A percentile compares a stretch with the other conserved stretches of the same genome.
Evolutionary conservation across 2,888 invertebrate species (phyloP).

Genomic region (Chaetoderma sp.): DNA sequence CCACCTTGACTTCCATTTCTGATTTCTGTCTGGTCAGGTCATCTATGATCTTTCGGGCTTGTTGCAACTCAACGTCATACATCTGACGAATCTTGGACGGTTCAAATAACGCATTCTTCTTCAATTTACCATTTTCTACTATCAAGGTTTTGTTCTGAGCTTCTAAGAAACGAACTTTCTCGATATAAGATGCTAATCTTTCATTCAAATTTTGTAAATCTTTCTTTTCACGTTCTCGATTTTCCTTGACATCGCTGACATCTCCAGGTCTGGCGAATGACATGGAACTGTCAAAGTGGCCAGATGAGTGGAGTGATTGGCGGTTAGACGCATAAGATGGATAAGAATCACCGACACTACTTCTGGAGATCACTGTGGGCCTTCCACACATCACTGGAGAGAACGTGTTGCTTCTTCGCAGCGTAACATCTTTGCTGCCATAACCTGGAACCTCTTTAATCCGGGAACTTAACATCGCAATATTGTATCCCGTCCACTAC

Average conservation of each 20-base stretch:
- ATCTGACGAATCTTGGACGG: slow-evolving; percentile 64
- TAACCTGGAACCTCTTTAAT: too few relatives aligned
- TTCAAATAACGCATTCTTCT: slow-evolving; percentile 53
- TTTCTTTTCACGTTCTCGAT: slow-evolving; percentile 71
- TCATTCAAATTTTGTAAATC: slow-evolving; percentile 72
- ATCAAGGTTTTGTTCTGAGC: slow-evolving; percentile 63
- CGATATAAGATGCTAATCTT: slow-evolving; percentile 71
- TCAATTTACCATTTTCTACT: slow-evolving; percentile 58
- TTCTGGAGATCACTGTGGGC: too few relatives aligned
- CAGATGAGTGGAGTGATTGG: too few relatives aligned
- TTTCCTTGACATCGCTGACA: slow-evolving; percentile 68
- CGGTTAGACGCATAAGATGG: too few relatives aligned
- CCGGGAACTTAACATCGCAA: too few relatives aligned
- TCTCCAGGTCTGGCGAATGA: too few relatives aligned
- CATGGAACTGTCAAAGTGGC: too few relatives aligned
- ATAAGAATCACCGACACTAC: too few relatives aligned
- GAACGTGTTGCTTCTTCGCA: too few relatives aligned
- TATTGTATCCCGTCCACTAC: too few relatives aligned
- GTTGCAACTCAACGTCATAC: slow-evolving; percentile 70
- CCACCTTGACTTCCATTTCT: slow-evolving; percentile 68
- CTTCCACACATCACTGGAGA: too few relatives aligned
- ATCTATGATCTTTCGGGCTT: slow-evolving; percentile 69
- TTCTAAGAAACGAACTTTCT: slow-evolving; percentile 69
- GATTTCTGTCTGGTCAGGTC: slow-evolving; percentile 70
- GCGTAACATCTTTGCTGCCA: too few relatives aligned